Evolutionary conservation across 2,888 invertebrate genomes (phyloP).

Genomic region (Trichogramma dendrolimi): DNA sequence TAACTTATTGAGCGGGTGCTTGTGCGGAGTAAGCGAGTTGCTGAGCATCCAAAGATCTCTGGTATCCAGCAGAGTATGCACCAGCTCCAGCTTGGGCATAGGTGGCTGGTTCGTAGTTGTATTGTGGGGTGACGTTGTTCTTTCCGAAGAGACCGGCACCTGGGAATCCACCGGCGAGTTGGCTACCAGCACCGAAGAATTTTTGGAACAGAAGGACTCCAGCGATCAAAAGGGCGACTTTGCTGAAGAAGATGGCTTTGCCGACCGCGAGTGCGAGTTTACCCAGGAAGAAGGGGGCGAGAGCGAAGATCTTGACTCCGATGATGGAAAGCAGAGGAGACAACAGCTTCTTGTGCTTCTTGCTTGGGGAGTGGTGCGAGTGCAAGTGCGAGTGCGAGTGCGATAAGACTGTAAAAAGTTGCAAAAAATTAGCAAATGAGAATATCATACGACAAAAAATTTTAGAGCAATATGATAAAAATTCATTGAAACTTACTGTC

Average conservation of each 20-base stretch:
- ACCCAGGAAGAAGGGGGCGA: slow-evolving; percentile 68
- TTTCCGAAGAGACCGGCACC: slow-evolving; percentile 42
- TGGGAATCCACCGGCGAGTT: slow-evolving; percentile 31
- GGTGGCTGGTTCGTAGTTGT: slow-evolving; percentile 39
- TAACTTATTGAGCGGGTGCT: slow-evolving; percentile 45
- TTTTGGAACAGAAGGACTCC: slow-evolving; percentile 68
- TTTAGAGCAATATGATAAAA: no score
- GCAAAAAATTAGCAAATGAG: no score
- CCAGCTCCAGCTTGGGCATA: slow-evolving; percentile 43
- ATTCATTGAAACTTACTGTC: no score
- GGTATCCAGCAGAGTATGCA: slow-evolving; percentile 43
- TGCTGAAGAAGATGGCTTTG: slow-evolving; percentile 75
- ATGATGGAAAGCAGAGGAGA: slow-evolving; percentile 66
- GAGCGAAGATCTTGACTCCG: slow-evolving; percentile 68
- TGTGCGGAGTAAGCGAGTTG: slow-evolving; percentile 71
- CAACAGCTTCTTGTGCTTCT: slow-evolving; percentile 66
- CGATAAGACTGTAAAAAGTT: no score
- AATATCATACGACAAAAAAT: no score
- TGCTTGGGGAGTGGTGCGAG: slow-evolving; percentile 38
- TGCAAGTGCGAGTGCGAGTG: no score
- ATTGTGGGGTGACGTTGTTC: slow-evolving; percentile 28
- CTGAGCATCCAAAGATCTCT: slow-evolving; percentile 59
- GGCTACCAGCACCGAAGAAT: slow-evolving; percentile 58
- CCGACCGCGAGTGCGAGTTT: slow-evolving; percentile 69
- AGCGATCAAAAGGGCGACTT: slow-evolving; percentile 72